These are phyloP conservation scores for Aricia agestis DNA, from an alignment of 1,140 invertebrate genomes.

Conservation along the genomic window DNA sequence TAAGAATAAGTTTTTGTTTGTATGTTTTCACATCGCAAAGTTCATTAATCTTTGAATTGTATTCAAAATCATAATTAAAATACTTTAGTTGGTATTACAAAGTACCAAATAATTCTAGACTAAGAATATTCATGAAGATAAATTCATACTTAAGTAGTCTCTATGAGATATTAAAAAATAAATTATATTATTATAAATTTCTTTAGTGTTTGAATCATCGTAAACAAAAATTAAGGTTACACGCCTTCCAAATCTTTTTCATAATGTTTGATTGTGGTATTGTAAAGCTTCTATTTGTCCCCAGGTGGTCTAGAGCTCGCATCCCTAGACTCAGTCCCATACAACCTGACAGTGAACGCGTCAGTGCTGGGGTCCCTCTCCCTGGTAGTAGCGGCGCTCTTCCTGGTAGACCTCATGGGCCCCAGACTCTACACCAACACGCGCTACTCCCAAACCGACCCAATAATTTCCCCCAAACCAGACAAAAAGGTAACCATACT, in stretches of 20 bases:
- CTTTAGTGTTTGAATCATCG: too few relatives aligned
- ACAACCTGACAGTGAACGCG: slow-evolving; percentile 82
- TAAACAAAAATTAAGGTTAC: too few relatives aligned
- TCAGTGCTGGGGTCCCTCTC: slow-evolving; percentile 82
- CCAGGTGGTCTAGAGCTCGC: slow-evolving; percentile 80
- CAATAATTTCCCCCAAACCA: slow-evolving; percentile 44
- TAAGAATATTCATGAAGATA: too few relatives aligned
- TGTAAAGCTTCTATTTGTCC: slow-evolving; percentile 21
- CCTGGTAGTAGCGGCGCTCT: slow-evolving; percentile 81
- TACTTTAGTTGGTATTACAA: too few relatives aligned
- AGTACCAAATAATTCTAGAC: too few relatives aligned
- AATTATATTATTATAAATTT: too few relatives aligned
- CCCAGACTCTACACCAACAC: slow-evolving; percentile 64
- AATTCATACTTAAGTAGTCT: too few relatives aligned
- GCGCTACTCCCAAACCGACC: slow-evolving; percentile 63
- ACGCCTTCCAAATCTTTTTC: not conserved
- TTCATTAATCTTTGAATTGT: too few relatives aligned
- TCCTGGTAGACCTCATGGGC: slow-evolving; percentile 80
- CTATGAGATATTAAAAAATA: too few relatives aligned
- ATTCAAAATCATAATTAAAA: too few relatives aligned
- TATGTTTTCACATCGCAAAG: too few relatives aligned
- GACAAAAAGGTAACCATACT: slow-evolving; percentile 56
- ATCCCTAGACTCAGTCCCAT: slow-evolving; percentile 82
- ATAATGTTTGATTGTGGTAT: not conserved
- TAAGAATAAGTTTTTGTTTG: too few relatives aligned